phyloP scores from a whole-genome alignment of 1,140 invertebrate genomes.

The Tetramorium parvispinum region DNA sequence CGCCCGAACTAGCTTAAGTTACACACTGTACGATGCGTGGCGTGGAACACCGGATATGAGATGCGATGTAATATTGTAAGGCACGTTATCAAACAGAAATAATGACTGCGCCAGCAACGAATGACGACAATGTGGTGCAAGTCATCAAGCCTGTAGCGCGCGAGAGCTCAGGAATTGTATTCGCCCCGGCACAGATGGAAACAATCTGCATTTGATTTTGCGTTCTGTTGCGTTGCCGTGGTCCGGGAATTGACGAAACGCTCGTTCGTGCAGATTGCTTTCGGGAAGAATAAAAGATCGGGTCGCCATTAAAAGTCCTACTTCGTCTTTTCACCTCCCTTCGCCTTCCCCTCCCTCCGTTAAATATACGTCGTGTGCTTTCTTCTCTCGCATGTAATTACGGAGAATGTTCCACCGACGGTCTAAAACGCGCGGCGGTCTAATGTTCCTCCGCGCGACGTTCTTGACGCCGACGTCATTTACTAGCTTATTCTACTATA shows the following conservation, averaged over 20 bases:
- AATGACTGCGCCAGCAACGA: background rate
- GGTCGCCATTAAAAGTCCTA: conserved; percentile 16
- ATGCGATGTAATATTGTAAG: conserved; percentile 15
- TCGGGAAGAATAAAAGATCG: conserved; percentile 1
- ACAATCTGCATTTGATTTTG: conserved; percentile 8
- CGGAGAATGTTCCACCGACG: background rate
- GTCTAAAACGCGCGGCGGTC: background rate
- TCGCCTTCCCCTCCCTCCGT: background rate
- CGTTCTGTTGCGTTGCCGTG: background rate
- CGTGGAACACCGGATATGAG: background rate
- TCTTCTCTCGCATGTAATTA: conserved; percentile 34
- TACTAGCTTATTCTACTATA: conserved; percentile 4
- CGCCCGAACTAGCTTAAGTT: background rate
- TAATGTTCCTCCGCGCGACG: background rate
- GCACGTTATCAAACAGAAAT: background rate
- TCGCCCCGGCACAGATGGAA: background rate
- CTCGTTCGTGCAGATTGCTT: background rate
- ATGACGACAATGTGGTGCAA: background rate
- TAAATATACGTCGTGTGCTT: background rate
- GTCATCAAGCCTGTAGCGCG: background rate
- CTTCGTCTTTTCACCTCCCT: background rate
- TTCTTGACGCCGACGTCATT: conserved; percentile 27
- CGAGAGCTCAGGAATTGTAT: background rate
- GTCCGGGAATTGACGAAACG: background rate
- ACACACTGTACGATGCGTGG: background rate